phyloP scores from a whole-genome alignment of 2,113 vertebrate genomes.

The Rhabdornis inornatus region DNA sequence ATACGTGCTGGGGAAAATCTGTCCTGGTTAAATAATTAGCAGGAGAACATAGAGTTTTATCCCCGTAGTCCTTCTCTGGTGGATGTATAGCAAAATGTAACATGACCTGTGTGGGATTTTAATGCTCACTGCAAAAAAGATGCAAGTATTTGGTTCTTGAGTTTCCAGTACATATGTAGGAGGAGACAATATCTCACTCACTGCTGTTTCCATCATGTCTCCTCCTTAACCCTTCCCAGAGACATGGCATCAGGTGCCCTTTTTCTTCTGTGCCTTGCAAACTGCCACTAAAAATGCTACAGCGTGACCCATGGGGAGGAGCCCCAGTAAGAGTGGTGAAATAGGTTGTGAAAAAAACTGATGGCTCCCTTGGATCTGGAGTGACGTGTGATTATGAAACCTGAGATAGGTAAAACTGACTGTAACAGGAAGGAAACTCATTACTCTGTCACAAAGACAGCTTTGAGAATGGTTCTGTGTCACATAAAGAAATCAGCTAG shows the following conservation, averaged over 20 bases:
- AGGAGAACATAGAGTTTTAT: not conserved
- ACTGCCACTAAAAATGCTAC: not conserved
- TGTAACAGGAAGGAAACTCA: not conserved
- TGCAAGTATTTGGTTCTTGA: not conserved
- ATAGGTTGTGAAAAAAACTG: not conserved
- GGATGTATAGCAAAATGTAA: not conserved
- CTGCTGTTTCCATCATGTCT: not conserved
- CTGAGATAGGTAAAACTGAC: not conserved
- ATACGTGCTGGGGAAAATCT: not conserved
- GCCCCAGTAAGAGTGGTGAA: not conserved
- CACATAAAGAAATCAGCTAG: not conserved
- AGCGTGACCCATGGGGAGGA: accelerated
- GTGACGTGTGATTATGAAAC: not conserved
- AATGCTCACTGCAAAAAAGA: not conserved
- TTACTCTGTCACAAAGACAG: not conserved
- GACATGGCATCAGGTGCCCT: accelerated
- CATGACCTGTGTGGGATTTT: accelerated
- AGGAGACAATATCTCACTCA: not conserved
- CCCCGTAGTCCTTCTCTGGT: not conserved
- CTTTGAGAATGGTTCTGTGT: not conserved
- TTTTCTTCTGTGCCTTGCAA: not conserved
- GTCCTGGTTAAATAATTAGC: not conserved
- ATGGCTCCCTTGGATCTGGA: not conserved
- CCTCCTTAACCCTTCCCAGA: not conserved
- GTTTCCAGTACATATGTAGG: not conserved